phyloP scores from a whole-genome alignment of 2,888 invertebrate species.

The Erebia aethiops region DNA sequence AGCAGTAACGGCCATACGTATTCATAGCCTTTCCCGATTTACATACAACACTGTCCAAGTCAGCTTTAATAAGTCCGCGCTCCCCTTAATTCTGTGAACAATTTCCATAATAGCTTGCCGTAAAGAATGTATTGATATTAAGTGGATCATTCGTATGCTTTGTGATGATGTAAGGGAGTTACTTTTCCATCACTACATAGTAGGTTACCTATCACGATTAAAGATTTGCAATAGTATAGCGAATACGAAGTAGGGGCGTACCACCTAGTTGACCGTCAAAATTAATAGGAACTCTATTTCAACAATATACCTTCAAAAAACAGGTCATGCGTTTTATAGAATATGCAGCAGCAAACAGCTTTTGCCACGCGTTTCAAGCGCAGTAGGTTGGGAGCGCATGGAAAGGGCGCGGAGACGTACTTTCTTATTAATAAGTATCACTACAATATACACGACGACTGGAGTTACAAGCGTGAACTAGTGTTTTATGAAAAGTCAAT shows the following conservation, averaged over 20 bases:
- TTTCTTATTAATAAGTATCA: background rate
- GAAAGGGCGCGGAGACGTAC: conserved; percentile 3
- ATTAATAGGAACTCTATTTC: no score
- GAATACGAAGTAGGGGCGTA: no score
- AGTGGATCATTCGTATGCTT: background rate
- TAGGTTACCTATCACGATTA: background rate
- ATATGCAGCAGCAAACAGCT: no score
- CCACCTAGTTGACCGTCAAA: no score
- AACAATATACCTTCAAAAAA: no score
- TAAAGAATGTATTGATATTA: background rate
- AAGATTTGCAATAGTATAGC: no score
- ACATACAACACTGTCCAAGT: conserved; percentile 20
- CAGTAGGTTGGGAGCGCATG: background rate
- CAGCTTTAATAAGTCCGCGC: conserved; percentile 5
- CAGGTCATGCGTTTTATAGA: no score
- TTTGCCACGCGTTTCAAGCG: no score
- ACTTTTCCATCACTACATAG: background rate
- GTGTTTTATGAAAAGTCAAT: conserved; percentile 2
- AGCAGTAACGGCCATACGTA: conserved; percentile 18
- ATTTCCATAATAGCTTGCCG: conserved; percentile 1
- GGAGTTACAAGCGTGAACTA: background rate
- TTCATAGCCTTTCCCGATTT: conserved; percentile 10
- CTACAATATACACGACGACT: background rate
- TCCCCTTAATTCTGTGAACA: conserved; percentile 8
- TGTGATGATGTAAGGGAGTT: background rate